Conservation (phyloP, 2,797 vertebrate species). For the Moxostoma hubbsi region DNA sequence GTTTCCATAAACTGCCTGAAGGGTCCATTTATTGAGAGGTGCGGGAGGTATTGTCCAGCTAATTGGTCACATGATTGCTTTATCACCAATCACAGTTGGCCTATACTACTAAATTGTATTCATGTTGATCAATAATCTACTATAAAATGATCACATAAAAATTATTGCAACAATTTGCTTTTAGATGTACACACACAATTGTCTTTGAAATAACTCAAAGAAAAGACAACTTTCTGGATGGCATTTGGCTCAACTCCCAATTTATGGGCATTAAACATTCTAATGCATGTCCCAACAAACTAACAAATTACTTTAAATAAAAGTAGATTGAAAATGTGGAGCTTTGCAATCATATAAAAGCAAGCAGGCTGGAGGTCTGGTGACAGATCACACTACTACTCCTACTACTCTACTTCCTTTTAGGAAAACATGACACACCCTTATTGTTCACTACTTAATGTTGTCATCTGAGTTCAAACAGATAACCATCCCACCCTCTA, state of each 20-base stretch:
- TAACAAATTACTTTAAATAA: too few species aligned
- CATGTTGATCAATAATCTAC: neutral
- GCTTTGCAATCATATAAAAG: too few species aligned
- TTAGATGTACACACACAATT: too few species aligned
- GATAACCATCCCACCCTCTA: slow-evolving; percentile 26
- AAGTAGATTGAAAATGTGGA: too few species aligned
- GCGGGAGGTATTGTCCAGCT: neutral
- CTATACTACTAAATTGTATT: neutral
- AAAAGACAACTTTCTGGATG: too few species aligned
- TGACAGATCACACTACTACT: slow-evolving; percentile 1
- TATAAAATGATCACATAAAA: too few species aligned
- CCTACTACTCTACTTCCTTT: neutral
- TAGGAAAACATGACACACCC: slow-evolving; percentile 1
- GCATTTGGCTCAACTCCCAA: too few species aligned
- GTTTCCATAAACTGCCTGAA: neutral
- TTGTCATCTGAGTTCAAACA: neutral
- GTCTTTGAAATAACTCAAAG: too few species aligned
- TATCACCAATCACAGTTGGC: neutral
- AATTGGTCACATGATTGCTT: slow-evolving; percentile 4
- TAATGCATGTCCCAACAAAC: too few species aligned
- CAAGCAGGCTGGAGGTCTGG: too few species aligned
- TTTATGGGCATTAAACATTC: too few species aligned
- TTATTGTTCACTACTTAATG: slow-evolving; percentile 19
- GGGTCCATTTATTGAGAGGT: slow-evolving; percentile 11
- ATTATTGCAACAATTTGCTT: too few species aligned